Percentiles rank a stretch among this genome's conserved stretches.
These are phyloP conservation scores for Zoanthus solanderi DNA, from an alignment of 92 coral and sea anemone genomes.

Conservation along the genomic window DNA sequence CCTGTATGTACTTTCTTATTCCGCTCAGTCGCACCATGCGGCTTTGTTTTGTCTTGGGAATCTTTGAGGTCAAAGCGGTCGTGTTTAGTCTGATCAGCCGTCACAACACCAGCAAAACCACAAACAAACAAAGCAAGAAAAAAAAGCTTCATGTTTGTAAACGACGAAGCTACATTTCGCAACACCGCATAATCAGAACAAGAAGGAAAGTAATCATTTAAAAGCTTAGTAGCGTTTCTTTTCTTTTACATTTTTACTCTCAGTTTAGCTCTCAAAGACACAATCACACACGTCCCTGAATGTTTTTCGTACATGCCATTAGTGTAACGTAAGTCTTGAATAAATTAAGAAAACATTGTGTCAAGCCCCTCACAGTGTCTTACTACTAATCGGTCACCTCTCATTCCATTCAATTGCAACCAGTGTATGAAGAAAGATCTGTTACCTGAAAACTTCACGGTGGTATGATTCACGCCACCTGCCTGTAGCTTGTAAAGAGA, in stretches of 20 bases:
- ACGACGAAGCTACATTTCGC: conserved; percentile 14
- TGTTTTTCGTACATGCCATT: conserved; percentile 22
- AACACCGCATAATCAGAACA: neutral
- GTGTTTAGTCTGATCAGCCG: conserved; percentile 8
- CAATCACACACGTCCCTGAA: neutral
- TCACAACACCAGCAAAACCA: conserved; percentile 25
- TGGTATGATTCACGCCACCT: conserved; percentile 34
- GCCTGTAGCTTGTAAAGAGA: neutral
- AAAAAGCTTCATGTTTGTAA: neutral
- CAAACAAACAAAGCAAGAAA: neutral
- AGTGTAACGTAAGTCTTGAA: conserved; percentile 28
- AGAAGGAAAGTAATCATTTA: neutral
- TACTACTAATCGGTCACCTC: neutral
- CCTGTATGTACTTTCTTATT: neutral
- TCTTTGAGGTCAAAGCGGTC: neutral
- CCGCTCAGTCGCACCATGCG: neutral
- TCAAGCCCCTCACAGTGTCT: conserved; percentile 2
- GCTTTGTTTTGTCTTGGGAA: neutral
- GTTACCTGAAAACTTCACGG: neutral
- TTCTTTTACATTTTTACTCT: neutral
- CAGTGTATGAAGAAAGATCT: neutral
- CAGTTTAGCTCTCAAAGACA: neutral
- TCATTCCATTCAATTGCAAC: neutral
- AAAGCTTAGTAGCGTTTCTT: neutral
- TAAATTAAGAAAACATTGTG: conserved; percentile 27